Percentiles rank a stretch among this genome's conserved stretches.
These are phyloP conservation scores for Gobius niger DNA, from an alignment of 2,113 vertebrate species.

Conservation along the genomic window DNA sequence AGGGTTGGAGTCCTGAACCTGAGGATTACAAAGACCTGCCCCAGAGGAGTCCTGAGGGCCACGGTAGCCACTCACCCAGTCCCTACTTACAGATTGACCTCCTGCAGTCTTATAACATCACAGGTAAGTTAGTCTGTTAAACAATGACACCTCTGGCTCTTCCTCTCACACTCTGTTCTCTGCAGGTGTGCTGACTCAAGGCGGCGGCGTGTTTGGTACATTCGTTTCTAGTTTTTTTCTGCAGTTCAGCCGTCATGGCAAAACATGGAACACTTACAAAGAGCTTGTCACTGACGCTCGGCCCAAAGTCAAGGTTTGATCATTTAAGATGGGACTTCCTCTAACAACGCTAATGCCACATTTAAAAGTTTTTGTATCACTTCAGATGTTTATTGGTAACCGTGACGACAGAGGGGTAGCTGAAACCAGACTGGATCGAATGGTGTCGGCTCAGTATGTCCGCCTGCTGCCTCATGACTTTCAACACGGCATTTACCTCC, in stretches of 20 bases:
- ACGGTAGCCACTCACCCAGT: slow-evolving; percentile 42
- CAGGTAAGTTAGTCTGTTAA: slow-evolving; percentile 68
- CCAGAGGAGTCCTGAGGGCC: slow-evolving; percentile 60
- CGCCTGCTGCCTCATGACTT: slow-evolving; percentile 80
- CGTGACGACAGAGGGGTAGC: slow-evolving; percentile 61
- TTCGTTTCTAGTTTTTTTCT: slow-evolving; percentile 81
- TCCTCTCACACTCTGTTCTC: not conserved
- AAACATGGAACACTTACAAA: slow-evolving; percentile 77
- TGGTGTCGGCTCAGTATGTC: slow-evolving; percentile 78
- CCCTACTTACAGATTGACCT: slow-evolving; percentile 83
- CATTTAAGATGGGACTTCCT: not conserved
- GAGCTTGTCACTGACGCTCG: slow-evolving; percentile 61
- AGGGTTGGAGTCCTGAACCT: slow-evolving; percentile 79
- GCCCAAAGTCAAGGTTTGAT: slow-evolving; percentile 74
- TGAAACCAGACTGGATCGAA: slow-evolving; percentile 67
- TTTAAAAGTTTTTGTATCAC: not conserved
- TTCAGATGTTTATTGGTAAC: slow-evolving; percentile 78
- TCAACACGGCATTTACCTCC: slow-evolving; percentile 73
- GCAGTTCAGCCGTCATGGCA: slow-evolving; percentile 80
- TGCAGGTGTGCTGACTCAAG: slow-evolving; percentile 82
- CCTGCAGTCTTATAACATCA: slow-evolving; percentile 78
- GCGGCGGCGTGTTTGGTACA: slow-evolving; percentile 67
- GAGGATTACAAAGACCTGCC: slow-evolving; percentile 65
- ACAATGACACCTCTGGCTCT: not conserved
- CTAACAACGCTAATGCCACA: not conserved